Evolutionary conservation across 2,797 vertebrate genomes (phyloP).

Genomic region (Spheniscus humboldti): DNA sequence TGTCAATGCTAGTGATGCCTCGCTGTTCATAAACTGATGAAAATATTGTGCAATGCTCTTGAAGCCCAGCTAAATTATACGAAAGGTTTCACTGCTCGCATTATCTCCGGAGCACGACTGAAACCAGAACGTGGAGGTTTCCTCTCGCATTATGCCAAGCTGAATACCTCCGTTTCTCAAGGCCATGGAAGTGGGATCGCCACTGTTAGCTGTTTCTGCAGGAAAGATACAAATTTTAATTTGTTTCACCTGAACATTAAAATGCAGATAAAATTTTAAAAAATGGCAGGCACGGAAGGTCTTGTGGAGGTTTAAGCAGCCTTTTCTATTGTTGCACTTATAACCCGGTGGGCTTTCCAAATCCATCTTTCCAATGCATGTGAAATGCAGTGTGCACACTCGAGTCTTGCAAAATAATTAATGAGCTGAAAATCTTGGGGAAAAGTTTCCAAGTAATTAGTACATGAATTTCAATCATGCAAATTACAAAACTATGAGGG

Average conservation of each 20-base stretch:
- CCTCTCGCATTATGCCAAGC: not conserved
- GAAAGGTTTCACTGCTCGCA: not conserved
- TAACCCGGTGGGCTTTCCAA: not conserved
- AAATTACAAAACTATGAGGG: not conserved
- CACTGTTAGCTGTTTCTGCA: not conserved
- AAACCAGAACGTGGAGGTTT: not conserved
- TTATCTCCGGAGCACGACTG: not conserved
- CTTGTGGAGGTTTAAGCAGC: not conserved
- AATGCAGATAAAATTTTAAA: not conserved
- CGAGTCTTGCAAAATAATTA: not conserved
- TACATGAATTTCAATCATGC: not conserved
- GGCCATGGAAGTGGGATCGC: not conserved
- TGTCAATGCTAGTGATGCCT: not conserved
- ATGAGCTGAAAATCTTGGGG: not conserved
- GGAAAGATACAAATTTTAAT: not conserved
- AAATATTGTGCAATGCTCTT: not conserved
- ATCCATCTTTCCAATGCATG: accelerated
- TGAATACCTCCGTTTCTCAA: slow-evolving; percentile 24
- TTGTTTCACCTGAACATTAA: not conserved
- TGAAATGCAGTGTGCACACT: accelerated
- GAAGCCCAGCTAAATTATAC: not conserved
- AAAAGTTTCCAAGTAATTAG: not conserved
- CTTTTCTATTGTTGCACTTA: not conserved
- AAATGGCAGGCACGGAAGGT: not conserved
- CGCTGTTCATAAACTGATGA: not conserved